phyloP scores from a whole-genome alignment of 2,797 vertebrate genomes.

The Phataginus tetradactyla region DNA sequence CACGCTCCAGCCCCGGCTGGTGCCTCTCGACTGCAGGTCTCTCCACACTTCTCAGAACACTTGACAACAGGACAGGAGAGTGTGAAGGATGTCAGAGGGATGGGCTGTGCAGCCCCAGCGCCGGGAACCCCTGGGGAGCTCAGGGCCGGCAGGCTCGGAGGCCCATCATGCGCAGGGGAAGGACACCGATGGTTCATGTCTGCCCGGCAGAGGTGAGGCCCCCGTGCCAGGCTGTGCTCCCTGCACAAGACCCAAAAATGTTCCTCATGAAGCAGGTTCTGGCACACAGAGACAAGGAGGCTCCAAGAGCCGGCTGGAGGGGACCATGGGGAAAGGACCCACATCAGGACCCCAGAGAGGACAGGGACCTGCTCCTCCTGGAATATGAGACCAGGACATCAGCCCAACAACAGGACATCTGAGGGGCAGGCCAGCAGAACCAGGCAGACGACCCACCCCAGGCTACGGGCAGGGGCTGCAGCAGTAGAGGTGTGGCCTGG shows the following conservation, averaged over 20 bases:
- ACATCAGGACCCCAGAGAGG: neutral
- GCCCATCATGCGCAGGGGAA: neutral
- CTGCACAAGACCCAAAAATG: neutral
- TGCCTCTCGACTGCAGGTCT: no score
- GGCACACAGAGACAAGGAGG: neutral
- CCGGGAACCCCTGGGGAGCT: no score
- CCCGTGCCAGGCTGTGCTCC: neutral
- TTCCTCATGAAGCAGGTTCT: accelerated
- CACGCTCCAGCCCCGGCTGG: no score
- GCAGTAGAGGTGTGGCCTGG: neutral
- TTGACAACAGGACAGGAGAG: no score
- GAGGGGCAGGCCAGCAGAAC: neutral
- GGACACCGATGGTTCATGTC: neutral
- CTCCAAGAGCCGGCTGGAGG: no score
- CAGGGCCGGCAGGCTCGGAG: neutral
- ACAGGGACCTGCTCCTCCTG: neutral
- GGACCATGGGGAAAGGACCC: no score
- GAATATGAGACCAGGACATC: neutral
- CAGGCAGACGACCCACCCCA: no score
- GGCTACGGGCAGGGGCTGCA: neutral
- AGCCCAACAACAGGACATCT: no score
- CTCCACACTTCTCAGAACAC: no score
- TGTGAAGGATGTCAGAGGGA: no score
- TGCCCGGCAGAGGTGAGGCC: neutral
- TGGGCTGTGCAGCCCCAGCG: no score